Base-by-base conservation (phyloP, 2,888 invertebrate species). In the Sabatieria punctata region DNA sequence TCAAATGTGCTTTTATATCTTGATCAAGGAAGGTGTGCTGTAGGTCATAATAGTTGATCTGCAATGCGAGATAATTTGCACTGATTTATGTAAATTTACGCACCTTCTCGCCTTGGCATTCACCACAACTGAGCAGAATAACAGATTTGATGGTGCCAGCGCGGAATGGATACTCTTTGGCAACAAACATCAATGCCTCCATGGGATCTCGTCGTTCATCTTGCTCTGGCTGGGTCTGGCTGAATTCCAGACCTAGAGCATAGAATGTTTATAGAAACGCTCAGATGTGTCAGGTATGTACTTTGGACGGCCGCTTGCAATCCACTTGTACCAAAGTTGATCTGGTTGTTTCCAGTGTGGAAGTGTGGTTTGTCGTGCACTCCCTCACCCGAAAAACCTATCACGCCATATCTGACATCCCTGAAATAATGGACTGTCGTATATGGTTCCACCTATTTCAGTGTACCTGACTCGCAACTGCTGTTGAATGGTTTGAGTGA, bases 61-160 rank as follows among this genome's bases (percentile, higher is more conserved):
- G 27, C 41, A 18, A 25, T 27, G 33, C 15, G 2, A 6, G 13
- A 22, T 15, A 39, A 63, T 6, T 6, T 21, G 19, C n/a, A 18
- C 13, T 15, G 6, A 11, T 6, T 6, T 18, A 11, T 6, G 6
- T 6, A 37, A 37, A 15, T 6, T 6, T 6, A 6, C 37, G 8
- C 6, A 18, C 19, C 13, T 39, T 72, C 36, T 69, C 66, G 3
- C 76, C 72, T 52, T 77, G 75, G 65, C 86, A 86, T 45, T 74
- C 74, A 13, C 79, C 76, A 68, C 86, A 88, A 0, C 84, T 80
- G 60, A 88, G 63, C 37, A 88, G 70, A 50, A 88, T 72, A 52
- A 88, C 77, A 2, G 79, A 80, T 63, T 83, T 80, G 1, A 85
- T 79, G 23, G 80, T 84, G 1, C 81, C 88, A 1, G 84, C 76